phyloP scores from a whole-genome alignment of 2,888 invertebrate genomes.

The Dynastes maya region DNA sequence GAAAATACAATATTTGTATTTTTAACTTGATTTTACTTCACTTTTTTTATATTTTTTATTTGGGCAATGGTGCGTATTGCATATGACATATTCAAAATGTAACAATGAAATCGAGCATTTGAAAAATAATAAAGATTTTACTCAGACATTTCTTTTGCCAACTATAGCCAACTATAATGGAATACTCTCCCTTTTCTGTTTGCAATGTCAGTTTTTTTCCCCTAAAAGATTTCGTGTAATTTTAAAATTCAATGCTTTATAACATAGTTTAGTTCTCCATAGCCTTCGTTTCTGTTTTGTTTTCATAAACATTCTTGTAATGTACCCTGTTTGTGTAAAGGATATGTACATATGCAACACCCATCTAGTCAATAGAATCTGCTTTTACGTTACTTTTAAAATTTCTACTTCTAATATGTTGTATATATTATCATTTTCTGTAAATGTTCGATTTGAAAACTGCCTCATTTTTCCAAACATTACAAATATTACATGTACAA shows the following conservation, averaged over 20 bases:
- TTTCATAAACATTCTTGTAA: too few species aligned
- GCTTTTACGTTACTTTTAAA: background rate
- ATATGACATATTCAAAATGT: background rate
- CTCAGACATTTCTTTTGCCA: too few species aligned
- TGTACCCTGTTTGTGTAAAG: too few species aligned
- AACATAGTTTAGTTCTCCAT: too few species aligned
- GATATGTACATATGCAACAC: background rate
- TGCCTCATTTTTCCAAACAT: slow-evolving; percentile 44
- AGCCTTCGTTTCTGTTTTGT: too few species aligned
- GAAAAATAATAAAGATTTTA: too few species aligned
- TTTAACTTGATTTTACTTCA: slow-evolving; percentile 13
- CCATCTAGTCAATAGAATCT: background rate
- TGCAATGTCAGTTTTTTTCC: too few species aligned
- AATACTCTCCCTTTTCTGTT: too few species aligned
- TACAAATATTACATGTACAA: slow-evolving; percentile 54
- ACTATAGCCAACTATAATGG: too few species aligned
- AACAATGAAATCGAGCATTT: background rate
- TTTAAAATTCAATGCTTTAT: too few species aligned
- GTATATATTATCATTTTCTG: background rate
- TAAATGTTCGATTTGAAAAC: background rate
- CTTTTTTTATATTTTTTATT: background rate
- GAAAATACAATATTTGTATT: slow-evolving; percentile 42
- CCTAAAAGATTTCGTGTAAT: too few species aligned
- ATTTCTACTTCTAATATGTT: background rate
- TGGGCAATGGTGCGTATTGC: background rate